A percentile compares a stretch with the other conserved stretches of the same genome.
phyloP scores from a whole-genome alignment of 2,888 invertebrate genomes.

The Zaprionus obscuricornis region DNA sequence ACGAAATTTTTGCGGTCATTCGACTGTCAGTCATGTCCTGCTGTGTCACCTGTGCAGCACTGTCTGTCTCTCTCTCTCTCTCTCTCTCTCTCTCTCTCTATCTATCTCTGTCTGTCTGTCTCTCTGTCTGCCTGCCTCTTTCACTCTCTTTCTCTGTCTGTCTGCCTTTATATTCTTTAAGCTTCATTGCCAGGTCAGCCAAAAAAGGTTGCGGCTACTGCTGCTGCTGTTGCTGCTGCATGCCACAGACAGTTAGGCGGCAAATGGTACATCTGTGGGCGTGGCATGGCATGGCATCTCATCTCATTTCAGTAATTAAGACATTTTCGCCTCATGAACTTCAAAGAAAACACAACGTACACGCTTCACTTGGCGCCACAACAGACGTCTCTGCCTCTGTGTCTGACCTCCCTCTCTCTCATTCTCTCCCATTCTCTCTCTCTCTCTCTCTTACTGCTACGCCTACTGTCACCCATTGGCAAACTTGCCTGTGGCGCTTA shows the following conservation, averaged over 20 bases:
- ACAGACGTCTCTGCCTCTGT: not conserved
- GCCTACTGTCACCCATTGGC: too few relatives aligned
- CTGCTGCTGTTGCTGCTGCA: too few relatives aligned
- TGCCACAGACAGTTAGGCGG: constrained; percentile 2
- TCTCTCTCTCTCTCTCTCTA: not conserved
- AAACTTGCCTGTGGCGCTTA: too few relatives aligned
- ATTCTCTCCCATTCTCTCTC: not conserved
- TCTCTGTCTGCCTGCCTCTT: constrained; percentile 3
- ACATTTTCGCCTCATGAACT: constrained; percentile 66
- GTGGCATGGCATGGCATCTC: constrained; percentile 11
- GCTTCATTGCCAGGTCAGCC: too few relatives aligned
- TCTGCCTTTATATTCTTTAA: too few relatives aligned
- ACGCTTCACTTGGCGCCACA: constrained; percentile 34
- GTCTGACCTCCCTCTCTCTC: not conserved
- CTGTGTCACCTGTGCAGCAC: too few relatives aligned
- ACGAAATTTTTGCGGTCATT: constrained; percentile 32
- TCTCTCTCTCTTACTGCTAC: too few relatives aligned
- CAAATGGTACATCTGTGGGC: too few relatives aligned
- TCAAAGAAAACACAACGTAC: constrained; percentile 59
- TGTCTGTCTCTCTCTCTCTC: not conserved
- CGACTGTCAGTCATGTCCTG: constrained; percentile 5
- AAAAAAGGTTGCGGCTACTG: too few relatives aligned
- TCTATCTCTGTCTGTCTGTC: constrained; percentile 2
- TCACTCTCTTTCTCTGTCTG: not conserved
- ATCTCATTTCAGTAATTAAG: constrained; percentile 62